Evolutionary conservation across 1,140 invertebrate species (phyloP).

Genomic region (Papilio helenus): DNA sequence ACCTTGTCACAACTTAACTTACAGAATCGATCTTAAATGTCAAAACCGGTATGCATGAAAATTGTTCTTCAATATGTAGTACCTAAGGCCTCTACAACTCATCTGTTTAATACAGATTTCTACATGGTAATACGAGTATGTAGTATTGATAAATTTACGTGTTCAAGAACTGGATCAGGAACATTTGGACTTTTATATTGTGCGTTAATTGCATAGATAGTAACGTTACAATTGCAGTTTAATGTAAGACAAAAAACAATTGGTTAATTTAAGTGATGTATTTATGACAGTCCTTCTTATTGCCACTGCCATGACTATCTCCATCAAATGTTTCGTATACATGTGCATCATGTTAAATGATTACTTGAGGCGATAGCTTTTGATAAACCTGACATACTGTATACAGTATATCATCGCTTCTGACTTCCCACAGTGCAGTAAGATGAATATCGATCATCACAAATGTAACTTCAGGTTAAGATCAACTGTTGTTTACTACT

Average conservation of each 20-base stretch:
- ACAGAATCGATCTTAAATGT: background rate
- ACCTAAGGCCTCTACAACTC: too few relatives aligned
- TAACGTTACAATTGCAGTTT: background rate
- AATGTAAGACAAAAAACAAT: too few relatives aligned
- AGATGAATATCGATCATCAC: background rate
- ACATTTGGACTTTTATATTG: background rate
- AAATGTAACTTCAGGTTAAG: background rate
- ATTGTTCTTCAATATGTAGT: background rate
- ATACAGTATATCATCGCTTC: background rate
- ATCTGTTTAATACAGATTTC: too few relatives aligned
- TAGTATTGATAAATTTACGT: too few relatives aligned
- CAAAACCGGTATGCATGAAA: background rate
- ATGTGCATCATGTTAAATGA: background rate
- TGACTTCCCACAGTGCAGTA: background rate
- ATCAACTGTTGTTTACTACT: background rate
- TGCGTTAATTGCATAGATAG: too few relatives aligned
- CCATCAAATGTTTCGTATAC: background rate
- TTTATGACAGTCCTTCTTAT: background rate
- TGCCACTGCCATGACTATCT: background rate
- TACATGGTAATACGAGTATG: too few relatives aligned
- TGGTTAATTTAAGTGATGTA: background rate
- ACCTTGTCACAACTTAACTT: background rate
- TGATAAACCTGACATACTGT: background rate
- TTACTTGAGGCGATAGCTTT: background rate
- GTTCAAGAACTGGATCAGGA: background rate